These are phyloP conservation scores for Eupithecia pulchellata DNA, from an alignment of 2,888 invertebrate genomes.

Conservation along the genomic window DNA sequence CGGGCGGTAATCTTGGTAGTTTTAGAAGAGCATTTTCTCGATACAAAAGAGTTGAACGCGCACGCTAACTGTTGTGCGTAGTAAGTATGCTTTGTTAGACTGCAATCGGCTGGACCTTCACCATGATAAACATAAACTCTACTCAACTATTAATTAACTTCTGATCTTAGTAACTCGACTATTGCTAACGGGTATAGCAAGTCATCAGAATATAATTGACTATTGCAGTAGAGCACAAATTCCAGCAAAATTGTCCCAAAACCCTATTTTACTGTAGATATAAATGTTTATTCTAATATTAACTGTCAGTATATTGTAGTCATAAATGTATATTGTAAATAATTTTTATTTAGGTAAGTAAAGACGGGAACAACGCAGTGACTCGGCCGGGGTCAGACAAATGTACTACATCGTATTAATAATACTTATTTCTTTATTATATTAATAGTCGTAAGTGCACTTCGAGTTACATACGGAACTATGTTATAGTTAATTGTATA, in stretches of 20 bases:
- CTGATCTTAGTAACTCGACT: no score
- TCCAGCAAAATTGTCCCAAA: constrained; percentile 63
- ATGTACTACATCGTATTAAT: constrained; percentile 69
- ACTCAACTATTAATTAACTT: no score
- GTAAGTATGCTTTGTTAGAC: neutral
- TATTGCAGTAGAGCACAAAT: constrained; percentile 28
- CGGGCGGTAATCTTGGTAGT: no score
- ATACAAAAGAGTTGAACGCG: constrained; percentile 33
- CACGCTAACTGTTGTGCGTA: neutral
- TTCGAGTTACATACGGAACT: constrained; percentile 79
- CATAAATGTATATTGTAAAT: constrained; percentile 82
- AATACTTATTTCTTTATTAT: constrained; percentile 76
- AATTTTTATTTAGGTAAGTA: constrained; percentile 79
- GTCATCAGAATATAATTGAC: constrained; percentile 31
- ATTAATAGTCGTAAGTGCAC: constrained; percentile 81
- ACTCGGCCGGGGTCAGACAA: constrained; percentile 68
- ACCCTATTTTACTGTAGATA: constrained; percentile 76
- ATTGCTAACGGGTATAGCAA: constrained; percentile 21
- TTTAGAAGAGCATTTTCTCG: neutral
- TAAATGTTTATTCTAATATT: constrained; percentile 77
- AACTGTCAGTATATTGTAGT: constrained; percentile 79
- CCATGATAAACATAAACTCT: constrained; percentile 24
- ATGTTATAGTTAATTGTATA: constrained; percentile 63
- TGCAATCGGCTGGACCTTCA: neutral
- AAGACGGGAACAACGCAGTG: constrained; percentile 72